Evolutionary conservation across 2,797 vertebrate genomes (phyloP).

Genomic region (Erethizon dorsatum): DNA sequence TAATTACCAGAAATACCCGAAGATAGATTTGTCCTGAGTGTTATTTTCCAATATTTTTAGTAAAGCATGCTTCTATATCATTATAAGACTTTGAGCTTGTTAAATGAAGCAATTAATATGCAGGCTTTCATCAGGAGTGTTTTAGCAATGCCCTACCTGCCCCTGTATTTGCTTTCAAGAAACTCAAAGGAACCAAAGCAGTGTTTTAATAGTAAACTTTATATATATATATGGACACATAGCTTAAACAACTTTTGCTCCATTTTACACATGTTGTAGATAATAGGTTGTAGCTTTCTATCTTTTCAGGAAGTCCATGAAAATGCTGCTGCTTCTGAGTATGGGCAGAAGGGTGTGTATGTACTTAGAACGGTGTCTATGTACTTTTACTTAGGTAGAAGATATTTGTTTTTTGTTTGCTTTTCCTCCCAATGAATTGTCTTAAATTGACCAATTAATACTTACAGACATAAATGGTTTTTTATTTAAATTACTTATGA

Average conservation of each 20-base stretch:
- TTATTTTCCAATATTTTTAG: neutral
- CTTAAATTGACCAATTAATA: conserved; percentile 3
- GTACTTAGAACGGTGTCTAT: neutral
- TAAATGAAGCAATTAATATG: conserved; percentile 39
- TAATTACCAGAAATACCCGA: conserved; percentile 9
- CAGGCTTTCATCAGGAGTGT: conserved; percentile 2
- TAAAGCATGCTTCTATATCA: neutral
- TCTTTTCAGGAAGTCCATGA: neutral
- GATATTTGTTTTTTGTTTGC: neutral
- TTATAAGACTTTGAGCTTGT: conserved; percentile 28
- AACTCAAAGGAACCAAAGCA: neutral
- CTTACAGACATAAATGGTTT: neutral
- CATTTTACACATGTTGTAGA: neutral
- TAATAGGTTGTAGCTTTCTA: neutral
- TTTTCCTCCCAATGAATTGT: neutral
- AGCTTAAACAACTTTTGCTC: conserved; percentile 31
- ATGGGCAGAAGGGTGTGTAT: neutral
- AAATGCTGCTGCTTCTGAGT: neutral
- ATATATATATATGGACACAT: neutral
- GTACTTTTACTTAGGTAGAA: conserved; percentile 29
- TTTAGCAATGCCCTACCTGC: conserved; percentile 22
- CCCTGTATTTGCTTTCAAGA: conserved; percentile 9
- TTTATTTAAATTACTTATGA: neutral
- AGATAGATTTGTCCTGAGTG: neutral
- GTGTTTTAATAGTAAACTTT: neutral